These are phyloP conservation scores for Drosophila neoperkinsi DNA, from an alignment of 2,888 invertebrate genomes.

Conservation along the genomic window DNA sequence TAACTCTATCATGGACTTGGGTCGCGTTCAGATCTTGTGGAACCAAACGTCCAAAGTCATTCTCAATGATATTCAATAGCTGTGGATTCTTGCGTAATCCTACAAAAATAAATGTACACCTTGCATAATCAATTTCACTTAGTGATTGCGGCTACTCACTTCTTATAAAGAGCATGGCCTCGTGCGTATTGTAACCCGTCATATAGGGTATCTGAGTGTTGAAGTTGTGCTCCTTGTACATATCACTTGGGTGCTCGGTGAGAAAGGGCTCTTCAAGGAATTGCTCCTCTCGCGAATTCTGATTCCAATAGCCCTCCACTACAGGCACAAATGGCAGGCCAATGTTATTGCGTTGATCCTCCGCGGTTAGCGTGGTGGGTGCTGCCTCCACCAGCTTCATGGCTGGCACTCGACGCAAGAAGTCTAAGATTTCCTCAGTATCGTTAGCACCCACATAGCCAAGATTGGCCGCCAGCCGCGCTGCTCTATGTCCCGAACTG, in stretches of 20 bases:
- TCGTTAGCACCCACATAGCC: slow-evolving; percentile 87
- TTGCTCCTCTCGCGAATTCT: slow-evolving; percentile 72
- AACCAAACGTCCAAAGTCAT: slow-evolving; percentile 87
- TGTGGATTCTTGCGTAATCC: slow-evolving; percentile 87
- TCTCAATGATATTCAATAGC: slow-evolving; percentile 86
- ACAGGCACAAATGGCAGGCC: slow-evolving; percentile 87
- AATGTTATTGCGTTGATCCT: slow-evolving; percentile 87
- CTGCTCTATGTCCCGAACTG: slow-evolving; percentile 86
- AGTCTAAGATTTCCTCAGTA: slow-evolving; percentile 87
- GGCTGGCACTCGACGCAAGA: slow-evolving; percentile 87
- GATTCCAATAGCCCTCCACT: slow-evolving; percentile 86
- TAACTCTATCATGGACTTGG: slow-evolving; percentile 83
- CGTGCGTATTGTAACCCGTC: slow-evolving; percentile 88
- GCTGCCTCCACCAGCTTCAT: slow-evolving; percentile 87
- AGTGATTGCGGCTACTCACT: slow-evolving; percentile 80
- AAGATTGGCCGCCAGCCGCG: slow-evolving; percentile 87
- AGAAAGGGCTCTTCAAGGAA: slow-evolving; percentile 86
- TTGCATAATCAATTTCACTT: not conserved
- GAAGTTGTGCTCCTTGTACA: slow-evolving; percentile 85
- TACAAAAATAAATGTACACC: slow-evolving; percentile 62
- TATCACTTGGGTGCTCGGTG: slow-evolving; percentile 86
- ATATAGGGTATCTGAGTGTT: slow-evolving; percentile 88
- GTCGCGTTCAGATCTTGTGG: slow-evolving; percentile 86
- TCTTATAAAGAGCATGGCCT: slow-evolving; percentile 88
- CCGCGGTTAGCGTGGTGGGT: slow-evolving; percentile 86